phyloP scores from a whole-genome alignment of 2,113 vertebrate species.

The Aramus guarauna region DNA sequence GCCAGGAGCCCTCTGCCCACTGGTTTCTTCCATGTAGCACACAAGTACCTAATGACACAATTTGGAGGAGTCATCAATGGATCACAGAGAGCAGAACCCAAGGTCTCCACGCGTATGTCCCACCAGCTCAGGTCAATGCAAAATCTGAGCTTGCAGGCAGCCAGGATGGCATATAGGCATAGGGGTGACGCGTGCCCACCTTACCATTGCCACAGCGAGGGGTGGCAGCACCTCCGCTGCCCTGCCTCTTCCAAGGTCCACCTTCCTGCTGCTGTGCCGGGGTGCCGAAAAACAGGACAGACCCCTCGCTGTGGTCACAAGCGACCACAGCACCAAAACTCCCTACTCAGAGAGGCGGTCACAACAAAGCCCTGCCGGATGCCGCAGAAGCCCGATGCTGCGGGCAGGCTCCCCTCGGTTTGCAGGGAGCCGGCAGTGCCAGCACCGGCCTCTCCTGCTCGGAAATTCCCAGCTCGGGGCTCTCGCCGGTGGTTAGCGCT shows the following conservation, averaged over 20 bases:
- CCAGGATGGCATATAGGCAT: accelerated
- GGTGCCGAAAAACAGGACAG: not conserved
- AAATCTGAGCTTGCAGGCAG: not conserved
- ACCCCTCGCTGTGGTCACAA: not conserved
- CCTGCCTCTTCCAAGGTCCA: not conserved
- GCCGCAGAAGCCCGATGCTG: not conserved
- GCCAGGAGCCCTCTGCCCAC: not conserved
- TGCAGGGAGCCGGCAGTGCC: accelerated
- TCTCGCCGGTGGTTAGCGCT: not conserved
- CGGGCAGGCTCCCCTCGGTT: not conserved
- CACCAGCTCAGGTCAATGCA: not conserved
- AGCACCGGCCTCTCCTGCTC: not conserved
- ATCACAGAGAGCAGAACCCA: not conserved
- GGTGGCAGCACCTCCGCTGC: not conserved
- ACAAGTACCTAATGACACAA: not conserved
- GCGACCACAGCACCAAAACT: not conserved
- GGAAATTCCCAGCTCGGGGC: not conserved
- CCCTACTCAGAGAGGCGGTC: not conserved
- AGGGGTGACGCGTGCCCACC: not conserved
- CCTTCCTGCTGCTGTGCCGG: not conserved
- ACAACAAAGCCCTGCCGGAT: not conserved
- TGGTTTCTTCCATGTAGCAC: not conserved
- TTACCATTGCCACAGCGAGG: accelerated
- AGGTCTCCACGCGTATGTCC: accelerated
- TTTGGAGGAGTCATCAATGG: not conserved